Evolutionary conservation across 1,140 invertebrate species (phyloP), one percentile per base, ranked within the genome.

Genomic region (Halictus rubicundus): DNA sequence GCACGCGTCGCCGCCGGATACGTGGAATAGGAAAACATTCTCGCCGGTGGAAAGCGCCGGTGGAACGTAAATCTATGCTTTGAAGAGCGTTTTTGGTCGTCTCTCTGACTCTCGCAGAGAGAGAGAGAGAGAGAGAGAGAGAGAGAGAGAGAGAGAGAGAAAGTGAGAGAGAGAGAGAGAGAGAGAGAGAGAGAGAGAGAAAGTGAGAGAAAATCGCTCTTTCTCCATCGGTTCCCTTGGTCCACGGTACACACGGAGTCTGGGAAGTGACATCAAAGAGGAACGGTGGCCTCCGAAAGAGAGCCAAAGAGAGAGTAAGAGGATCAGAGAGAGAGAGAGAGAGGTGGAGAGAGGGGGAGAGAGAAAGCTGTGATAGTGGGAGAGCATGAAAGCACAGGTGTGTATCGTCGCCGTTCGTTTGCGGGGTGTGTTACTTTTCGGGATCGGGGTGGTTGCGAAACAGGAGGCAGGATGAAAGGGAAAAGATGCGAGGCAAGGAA

Each of bases 11-110:
- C 54, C 10, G 46, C 27, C 23, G 16, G 46, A 37, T 72, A 69
- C 66, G 39, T 21, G 61, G 77, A 83, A 84, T 83, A 73, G 66
- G 46, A 80, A 84, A 84, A 80, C 82, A 83, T 84, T 78, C 68
- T 54, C 68, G 68, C 19, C 27, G 63, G 19, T 66, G 76, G 46
- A 64, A 27, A 71, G 60, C 49, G 49, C 60, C 46, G 25, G 23
- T 21, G 12, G 60, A 78, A 78, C 68, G 68, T 78, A 78, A 80
- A 78, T 84, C 82, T 83, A 64, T 69, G 76, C 83, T 84, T 83
- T 84, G 81, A 84, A 80, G 61, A 69, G 66, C 39, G 54, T 69
- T 85, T 85, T 77, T 69, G 70, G 63, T 49, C 25, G 12, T 60
- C 14, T 59, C 46, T 57, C 27, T 46, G 16, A 21, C 42, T n/a